Evolutionary conservation across 2,888 invertebrate genomes (phyloP).

Genomic region (Tetragonula carbonaria): DNA sequence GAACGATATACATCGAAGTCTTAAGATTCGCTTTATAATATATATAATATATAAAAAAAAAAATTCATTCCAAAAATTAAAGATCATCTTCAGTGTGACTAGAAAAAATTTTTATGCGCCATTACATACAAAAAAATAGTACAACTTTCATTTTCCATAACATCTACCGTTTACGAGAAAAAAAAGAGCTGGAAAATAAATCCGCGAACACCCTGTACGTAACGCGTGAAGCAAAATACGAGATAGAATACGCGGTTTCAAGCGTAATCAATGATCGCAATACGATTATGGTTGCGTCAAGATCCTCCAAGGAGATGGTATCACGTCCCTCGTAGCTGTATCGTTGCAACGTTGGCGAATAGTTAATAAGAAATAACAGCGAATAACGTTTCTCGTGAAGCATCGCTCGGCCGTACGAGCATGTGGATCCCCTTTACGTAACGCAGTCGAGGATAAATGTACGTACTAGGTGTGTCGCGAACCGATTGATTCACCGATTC

Average conservation of each 20-base stretch:
- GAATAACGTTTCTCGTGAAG: slow-evolving; percentile 65
- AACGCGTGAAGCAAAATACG: slow-evolving; percentile 16
- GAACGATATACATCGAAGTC: no score
- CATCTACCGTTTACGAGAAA: no score
- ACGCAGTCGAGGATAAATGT: slow-evolving; percentile 49
- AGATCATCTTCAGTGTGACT: no score
- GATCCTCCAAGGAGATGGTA: slow-evolving; percentile 39
- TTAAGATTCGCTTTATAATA: no score
- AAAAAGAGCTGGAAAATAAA: no score
- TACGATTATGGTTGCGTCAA: slow-evolving; percentile 55
- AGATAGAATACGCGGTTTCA: slow-evolving; percentile 11
- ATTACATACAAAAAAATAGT: no score
- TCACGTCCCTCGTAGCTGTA: slow-evolving; percentile 45
- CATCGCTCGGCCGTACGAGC: slow-evolving; percentile 56
- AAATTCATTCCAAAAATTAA: no score
- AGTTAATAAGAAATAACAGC: slow-evolving; percentile 69
- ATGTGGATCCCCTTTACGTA: slow-evolving; percentile 65
- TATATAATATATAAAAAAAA: no score
- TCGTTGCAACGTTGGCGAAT: slow-evolving; percentile 56
- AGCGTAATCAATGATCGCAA: slow-evolving; percentile 43
- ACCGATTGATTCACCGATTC: slow-evolving; percentile 26
- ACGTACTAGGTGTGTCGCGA: slow-evolving; percentile 55
- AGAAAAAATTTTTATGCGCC: no score
- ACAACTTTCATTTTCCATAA: no score
- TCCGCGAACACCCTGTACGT: not conserved